Evolutionary conservation across 1,140 invertebrate genomes (phyloP).

Genomic region (Lethrus apterus): DNA sequence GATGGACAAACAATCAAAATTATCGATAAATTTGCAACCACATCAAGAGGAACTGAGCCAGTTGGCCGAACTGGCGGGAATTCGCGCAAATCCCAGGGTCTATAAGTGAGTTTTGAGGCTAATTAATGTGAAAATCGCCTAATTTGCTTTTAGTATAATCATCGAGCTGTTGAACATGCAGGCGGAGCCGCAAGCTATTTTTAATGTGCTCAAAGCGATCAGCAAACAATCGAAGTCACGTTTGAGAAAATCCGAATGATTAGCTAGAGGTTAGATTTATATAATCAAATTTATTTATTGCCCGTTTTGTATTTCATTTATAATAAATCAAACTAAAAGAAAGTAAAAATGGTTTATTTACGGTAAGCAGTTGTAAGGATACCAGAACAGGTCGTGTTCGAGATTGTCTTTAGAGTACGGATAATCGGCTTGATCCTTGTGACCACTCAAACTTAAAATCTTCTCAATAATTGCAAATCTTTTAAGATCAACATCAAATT

Average conservation of each 20-base stretch:
- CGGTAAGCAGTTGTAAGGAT: too few relatives aligned
- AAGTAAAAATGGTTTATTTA: too few relatives aligned
- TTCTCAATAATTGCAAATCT: too few relatives aligned
- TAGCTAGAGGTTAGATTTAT: too few relatives aligned
- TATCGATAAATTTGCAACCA: conserved; percentile 18
- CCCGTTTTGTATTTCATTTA: too few relatives aligned
- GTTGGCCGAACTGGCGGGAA: conserved; percentile 20
- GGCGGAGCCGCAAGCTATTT: conserved; percentile 20
- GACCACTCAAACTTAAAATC: too few relatives aligned
- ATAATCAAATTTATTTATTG: too few relatives aligned
- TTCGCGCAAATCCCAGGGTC: conserved; percentile 18
- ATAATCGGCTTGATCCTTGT: too few relatives aligned
- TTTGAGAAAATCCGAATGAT: neutral
- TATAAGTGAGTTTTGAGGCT: conserved; percentile 8
- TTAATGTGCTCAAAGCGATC: conserved; percentile 20
- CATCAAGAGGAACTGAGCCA: conserved; percentile 23
- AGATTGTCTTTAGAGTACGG: too few relatives aligned
- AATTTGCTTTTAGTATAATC: conserved; percentile 20
- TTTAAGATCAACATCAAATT: too few relatives aligned
- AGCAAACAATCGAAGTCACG: conserved; percentile 12
- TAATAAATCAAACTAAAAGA: too few relatives aligned
- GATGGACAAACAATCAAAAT: conserved; percentile 1
- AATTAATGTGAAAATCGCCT: conserved; percentile 7
- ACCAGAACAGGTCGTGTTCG: too few relatives aligned
- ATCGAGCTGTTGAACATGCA: conserved; percentile 24